Evolutionary conservation across 2,888 invertebrate species (phyloP).

Genomic region (Spisula solida): DNA sequence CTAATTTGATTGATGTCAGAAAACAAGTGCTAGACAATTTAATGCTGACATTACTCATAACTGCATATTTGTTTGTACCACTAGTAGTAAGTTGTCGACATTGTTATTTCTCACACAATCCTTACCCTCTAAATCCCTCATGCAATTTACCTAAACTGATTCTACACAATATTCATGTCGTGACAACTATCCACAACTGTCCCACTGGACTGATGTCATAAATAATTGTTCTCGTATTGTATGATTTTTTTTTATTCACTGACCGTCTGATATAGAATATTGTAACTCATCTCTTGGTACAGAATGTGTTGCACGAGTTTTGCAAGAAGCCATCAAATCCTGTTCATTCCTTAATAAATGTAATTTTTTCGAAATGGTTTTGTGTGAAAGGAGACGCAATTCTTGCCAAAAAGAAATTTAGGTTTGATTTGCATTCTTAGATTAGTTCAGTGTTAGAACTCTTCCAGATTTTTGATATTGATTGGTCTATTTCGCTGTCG

Average conservation of each 20-base stretch:
- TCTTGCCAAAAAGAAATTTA: too few relatives aligned
- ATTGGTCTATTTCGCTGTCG: background rate
- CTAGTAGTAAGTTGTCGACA: background rate
- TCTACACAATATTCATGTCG: background rate
- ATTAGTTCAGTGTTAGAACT: too few relatives aligned
- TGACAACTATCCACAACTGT: background rate
- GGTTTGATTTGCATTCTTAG: too few relatives aligned
- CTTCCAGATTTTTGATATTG: too few relatives aligned
- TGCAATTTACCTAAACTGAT: background rate
- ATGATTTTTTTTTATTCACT: background rate
- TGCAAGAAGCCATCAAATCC: too few relatives aligned
- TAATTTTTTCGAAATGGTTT: too few relatives aligned
- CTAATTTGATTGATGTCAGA: background rate
- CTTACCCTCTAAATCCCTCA: background rate
- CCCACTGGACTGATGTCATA: background rate
- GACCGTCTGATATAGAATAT: too few relatives aligned
- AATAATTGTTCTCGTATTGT: background rate
- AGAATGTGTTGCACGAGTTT: too few relatives aligned
- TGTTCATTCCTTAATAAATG: too few relatives aligned
- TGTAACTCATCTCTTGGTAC: too few relatives aligned
- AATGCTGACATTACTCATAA: background rate
- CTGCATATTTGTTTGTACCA: background rate
- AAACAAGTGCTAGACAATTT: constrained; percentile 11
- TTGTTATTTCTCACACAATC: background rate
- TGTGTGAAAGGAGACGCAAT: too few relatives aligned